These are phyloP conservation scores for Athalia cordata DNA, from an alignment of 2,888 invertebrate genomes.

Conservation along the genomic window DNA sequence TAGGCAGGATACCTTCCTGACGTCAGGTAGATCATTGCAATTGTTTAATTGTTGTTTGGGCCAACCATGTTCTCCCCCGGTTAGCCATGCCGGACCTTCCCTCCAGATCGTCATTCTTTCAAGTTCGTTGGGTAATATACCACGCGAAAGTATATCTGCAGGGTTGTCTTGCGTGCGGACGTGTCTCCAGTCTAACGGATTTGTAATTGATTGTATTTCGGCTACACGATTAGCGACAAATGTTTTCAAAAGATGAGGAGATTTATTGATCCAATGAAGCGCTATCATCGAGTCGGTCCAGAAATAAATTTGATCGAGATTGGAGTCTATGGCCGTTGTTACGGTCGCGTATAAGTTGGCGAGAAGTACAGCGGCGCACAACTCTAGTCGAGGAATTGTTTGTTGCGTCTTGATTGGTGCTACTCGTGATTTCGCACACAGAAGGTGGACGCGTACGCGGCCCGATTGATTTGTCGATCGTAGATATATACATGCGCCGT, in stretches of 20 bases:
- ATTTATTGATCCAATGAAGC: constrained; percentile 53
- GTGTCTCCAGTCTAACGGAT: constrained; percentile 5
- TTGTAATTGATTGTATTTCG: constrained; percentile 47
- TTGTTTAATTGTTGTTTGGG: constrained; percentile 22
- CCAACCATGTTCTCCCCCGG: constrained; percentile 38
- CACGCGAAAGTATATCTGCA: constrained; percentile 46
- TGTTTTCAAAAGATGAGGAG: constrained; percentile 51
- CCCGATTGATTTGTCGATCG: constrained; percentile 15
- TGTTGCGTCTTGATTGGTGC: constrained; percentile 55
- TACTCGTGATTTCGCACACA: constrained; percentile 59
- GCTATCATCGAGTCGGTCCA: constrained; percentile 55
- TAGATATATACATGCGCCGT: constrained; percentile 55
- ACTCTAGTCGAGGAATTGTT: constrained; percentile 47
- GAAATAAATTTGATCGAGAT: constrained; percentile 16
- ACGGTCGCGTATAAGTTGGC: constrained; percentile 32
- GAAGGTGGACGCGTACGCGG: constrained; percentile 33
- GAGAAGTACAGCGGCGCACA: constrained; percentile 46
- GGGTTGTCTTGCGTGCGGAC: constrained; percentile 39
- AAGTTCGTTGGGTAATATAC: constrained; percentile 30
- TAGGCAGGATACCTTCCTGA: constrained; percentile 43
- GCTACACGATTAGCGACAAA: constrained; percentile 53
- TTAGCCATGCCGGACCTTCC: constrained; percentile 43
- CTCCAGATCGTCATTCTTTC: constrained; percentile 29
- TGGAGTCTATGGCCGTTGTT: background rate
- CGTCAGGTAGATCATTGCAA: constrained; percentile 34